phyloP scores from a whole-genome alignment of 2,113 vertebrate species.

The Talpa occidentalis region DNA sequence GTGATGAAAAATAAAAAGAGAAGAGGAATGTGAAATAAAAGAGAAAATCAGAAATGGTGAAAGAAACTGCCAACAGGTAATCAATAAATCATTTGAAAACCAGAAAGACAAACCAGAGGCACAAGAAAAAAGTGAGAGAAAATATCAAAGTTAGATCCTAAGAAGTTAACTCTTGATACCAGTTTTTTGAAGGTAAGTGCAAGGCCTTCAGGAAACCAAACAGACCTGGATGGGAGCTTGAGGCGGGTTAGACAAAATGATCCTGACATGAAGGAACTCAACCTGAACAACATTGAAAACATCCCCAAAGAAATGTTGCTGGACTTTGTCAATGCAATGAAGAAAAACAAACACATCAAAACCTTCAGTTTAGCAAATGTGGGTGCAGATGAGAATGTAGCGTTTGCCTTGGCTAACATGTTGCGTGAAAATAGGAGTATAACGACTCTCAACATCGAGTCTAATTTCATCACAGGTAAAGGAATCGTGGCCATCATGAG shows the following conservation, averaged over 20 bases:
- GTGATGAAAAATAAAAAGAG: constrained; percentile 68
- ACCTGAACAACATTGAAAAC: constrained; percentile 99
- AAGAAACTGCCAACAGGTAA: neutral
- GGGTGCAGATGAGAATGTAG: constrained; percentile 93
- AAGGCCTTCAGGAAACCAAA: constrained; percentile 97
- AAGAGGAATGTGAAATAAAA: constrained; percentile 56
- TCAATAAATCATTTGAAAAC: constrained; percentile 9
- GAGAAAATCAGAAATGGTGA: constrained; percentile 33
- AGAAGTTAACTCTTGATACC: constrained; percentile 91
- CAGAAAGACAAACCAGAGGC: constrained; percentile 69
- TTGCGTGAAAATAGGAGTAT: constrained; percentile 96
- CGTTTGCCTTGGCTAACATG: constrained; percentile 95
- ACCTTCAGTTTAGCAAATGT: constrained; percentile 96
- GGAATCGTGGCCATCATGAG: constrained; percentile 96
- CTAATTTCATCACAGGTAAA: constrained; percentile 95
- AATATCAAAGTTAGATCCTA: constrained; percentile 93
- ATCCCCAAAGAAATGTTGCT: constrained; percentile 97
- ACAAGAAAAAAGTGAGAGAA: constrained; percentile 86
- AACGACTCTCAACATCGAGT: constrained; percentile 94
- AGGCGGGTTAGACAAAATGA: constrained; percentile 93
- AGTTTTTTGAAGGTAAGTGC: constrained; percentile 94
- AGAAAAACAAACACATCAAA: constrained; percentile 94
- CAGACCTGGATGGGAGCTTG: constrained; percentile 94
- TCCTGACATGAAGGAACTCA: constrained; percentile 92
- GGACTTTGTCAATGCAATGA: constrained; percentile 94